These are phyloP conservation scores for Bemisia tabaci DNA, from an alignment of 1,140 invertebrate species.

Conservation along the genomic window DNA sequence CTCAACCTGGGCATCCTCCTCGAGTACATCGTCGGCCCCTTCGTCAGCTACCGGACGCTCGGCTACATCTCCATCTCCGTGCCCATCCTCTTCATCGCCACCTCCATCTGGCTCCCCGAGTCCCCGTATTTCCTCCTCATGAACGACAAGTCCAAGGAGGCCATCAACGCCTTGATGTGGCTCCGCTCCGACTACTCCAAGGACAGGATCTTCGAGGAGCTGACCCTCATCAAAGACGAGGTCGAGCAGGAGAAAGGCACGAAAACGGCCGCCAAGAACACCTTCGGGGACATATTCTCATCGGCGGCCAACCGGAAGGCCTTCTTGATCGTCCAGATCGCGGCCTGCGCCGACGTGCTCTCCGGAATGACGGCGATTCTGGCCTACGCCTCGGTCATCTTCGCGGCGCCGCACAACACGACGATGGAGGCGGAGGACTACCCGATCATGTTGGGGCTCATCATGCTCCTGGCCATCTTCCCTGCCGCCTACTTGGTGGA, in stretches of 20 bases:
- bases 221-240: constrained; percentile 19
- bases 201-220: constrained; percentile 14
- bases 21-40: constrained; percentile 60
- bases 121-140: constrained; percentile 57
- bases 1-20: constrained; percentile 62
- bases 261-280: constrained; percentile 8
- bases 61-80: constrained; percentile 46
- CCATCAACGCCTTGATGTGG: constrained; percentile 44
- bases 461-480: constrained; percentile 32
- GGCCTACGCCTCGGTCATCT: constrained; percentile 19
- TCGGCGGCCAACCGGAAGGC: constrained; percentile 17
- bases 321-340: constrained; percentile 20
- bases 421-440: constrained; percentile 15
- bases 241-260: constrained; percentile 16
- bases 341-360: constrained; percentile 19
- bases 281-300: constrained; percentile 15
- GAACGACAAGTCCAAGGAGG: constrained; percentile 43
- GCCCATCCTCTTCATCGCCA: constrained; percentile 45
- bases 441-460: constrained; percentile 19
- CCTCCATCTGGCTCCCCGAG: constrained; percentile 65
- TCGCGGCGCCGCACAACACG: constrained; percentile 9
- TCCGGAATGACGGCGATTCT: constrained; percentile 21
- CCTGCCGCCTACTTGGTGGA: constrained; percentile 32
- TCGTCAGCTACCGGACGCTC: constrained; percentile 47
- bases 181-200: constrained; percentile 36